phyloP scores from a whole-genome alignment of 2,797 vertebrate species.

The Gadopsis bispinosus region DNA sequence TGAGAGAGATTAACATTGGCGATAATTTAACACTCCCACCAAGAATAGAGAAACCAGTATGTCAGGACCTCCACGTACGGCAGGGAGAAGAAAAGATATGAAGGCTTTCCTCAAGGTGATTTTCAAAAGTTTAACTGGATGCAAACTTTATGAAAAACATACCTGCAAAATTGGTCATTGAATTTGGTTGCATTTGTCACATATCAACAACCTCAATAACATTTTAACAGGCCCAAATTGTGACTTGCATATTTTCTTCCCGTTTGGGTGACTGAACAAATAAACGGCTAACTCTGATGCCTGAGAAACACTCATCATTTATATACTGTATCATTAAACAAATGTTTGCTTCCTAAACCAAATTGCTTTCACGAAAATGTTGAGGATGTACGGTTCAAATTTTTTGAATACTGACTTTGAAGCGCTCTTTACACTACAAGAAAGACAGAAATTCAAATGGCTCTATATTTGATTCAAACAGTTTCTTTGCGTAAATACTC shows the following conservation, averaged over 20 bases:
- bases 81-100: not conserved
- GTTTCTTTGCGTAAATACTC: not conserved
- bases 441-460: not conserved
- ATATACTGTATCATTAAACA: not conserved
- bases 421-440: not conserved
- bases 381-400: not conserved
- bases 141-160: not conserved
- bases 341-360: not conserved
- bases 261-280: not conserved
- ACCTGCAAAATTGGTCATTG: not conserved
- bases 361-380: not conserved
- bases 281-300: not conserved
- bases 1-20: not conserved
- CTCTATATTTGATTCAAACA: not conserved
- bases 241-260: not conserved
- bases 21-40: not conserved
- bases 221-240: not conserved
- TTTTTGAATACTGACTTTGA: not conserved
- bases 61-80: not conserved
- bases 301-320: not conserved
- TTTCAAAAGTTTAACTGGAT: constrained; percentile 1
- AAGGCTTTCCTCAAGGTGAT: not conserved
- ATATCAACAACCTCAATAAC: not conserved
- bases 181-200: not conserved
- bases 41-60: constrained; percentile 11